Percentiles rank a stretch among this genome's conserved stretches.
These are phyloP conservation scores for Crocidura indochinensis DNA, from an alignment of 2,797 vertebrate species.

Conservation along the genomic window DNA sequence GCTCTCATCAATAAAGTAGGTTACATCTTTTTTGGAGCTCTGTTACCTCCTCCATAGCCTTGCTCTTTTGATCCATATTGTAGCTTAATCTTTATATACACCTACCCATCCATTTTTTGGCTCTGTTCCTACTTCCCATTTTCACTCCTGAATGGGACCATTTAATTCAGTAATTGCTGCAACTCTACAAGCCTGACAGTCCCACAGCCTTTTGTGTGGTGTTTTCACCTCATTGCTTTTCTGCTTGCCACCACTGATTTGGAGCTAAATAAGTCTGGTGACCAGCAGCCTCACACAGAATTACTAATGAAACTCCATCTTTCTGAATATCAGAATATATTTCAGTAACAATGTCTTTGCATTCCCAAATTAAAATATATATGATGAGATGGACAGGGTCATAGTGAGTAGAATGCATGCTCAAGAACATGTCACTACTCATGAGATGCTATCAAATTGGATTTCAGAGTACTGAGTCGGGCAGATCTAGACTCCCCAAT, in stretches of 20 bases:
- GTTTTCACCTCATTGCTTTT: constrained; percentile 45
- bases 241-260: not conserved
- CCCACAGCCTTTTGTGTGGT: constrained; percentile 27
- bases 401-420: not conserved
- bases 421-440: not conserved
- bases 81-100: constrained; percentile 51
- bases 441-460: not conserved
- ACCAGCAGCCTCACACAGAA: not conserved
- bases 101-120: constrained; percentile 38
- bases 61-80: constrained; percentile 77
- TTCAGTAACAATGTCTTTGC: not conserved
- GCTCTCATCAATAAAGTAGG: constrained; percentile 82
- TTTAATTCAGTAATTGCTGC: constrained; percentile 73
- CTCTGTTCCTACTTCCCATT: constrained; percentile 59
- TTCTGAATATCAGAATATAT: not conserved
- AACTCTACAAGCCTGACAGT: constrained; percentile 24
- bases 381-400: not conserved
- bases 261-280: not conserved
- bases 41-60: constrained; percentile 77
- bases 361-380: constrained; percentile 17
- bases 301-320: not conserved
- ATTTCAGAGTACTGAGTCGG: not conserved
- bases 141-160: constrained; percentile 51
- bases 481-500: not conserved
- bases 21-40: constrained; percentile 81